These are phyloP conservation scores for Epistrophella euchroma DNA, from an alignment of 2,888 invertebrate species.

Conservation along the genomic window DNA sequence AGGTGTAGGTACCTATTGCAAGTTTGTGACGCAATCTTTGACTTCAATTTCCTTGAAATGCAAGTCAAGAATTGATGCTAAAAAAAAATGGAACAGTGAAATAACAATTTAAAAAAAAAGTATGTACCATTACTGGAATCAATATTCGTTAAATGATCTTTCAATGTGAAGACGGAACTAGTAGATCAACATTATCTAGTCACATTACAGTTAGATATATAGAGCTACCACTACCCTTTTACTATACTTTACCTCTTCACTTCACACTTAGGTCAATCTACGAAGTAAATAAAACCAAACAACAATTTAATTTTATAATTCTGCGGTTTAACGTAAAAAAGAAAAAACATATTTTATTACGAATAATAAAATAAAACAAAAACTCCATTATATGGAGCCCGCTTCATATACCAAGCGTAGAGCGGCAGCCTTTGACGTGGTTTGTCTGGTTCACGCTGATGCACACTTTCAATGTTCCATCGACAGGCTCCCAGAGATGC, in stretches of 20 bases:
- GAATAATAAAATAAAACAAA: conserved; percentile 43
- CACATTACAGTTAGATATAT: no score
- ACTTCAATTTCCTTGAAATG: no score
- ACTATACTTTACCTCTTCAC: neutral
- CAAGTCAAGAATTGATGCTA: no score
- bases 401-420: conserved; percentile 63
- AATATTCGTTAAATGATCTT: no score
- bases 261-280: conserved; percentile 18
- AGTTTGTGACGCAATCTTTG: no score
- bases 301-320: conserved; percentile 71
- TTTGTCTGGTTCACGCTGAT: conserved; percentile 72
- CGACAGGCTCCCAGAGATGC: conserved; percentile 68
- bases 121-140: no score
- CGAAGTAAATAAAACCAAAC: conserved; percentile 33
- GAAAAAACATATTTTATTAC: conserved; percentile 61
- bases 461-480: conserved; percentile 74
- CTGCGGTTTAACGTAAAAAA: conserved; percentile 60
- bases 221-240: neutral
- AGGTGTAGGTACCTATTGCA: no score
- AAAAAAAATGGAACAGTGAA: no score
- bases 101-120: no score
- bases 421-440: conserved; percentile 74
- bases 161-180: no score
- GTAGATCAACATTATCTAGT: no score
- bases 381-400: conserved; percentile 50